Conservation (phyloP, 23 tunicate species). For the Trididemnum nubilum region DNA sequence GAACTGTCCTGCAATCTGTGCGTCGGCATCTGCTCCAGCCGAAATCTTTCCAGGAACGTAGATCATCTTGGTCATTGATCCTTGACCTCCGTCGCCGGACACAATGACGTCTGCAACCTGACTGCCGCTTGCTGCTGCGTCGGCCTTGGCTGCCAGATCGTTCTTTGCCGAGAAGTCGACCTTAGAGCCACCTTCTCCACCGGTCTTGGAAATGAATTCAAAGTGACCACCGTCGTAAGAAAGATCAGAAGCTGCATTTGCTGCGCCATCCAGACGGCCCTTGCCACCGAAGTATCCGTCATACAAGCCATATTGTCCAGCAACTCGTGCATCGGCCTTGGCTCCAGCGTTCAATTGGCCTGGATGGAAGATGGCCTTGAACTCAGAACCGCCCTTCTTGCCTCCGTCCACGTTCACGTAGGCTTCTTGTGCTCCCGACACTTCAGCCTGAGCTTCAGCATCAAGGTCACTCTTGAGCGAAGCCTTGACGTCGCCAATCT, state of each 20-base stretch:
- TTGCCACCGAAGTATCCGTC: conserved; percentile 9
- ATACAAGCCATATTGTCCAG: not conserved
- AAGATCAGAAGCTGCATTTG: not conserved
- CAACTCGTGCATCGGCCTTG: not conserved
- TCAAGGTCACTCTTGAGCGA: conserved; percentile 15
- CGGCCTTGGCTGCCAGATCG: not conserved
- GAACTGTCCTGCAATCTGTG: not conserved
- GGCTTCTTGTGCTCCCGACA: not conserved
- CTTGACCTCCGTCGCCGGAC: not conserved
- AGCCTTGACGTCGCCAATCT: not conserved
- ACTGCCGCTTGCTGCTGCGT: conserved; percentile 9
- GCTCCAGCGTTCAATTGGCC: conserved; percentile 6
- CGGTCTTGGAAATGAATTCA: conserved; percentile 2
- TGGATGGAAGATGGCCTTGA: conserved; percentile 15
- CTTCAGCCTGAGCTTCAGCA: not conserved
- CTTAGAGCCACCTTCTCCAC: not conserved
- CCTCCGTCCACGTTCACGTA: conserved; percentile 29
- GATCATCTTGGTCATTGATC: not conserved
- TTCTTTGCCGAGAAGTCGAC: not conserved
- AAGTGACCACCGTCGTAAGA: not conserved
- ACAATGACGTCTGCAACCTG: conserved; percentile 1
- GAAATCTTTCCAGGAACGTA: conserved; percentile 7
- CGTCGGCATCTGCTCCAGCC: conserved; percentile 3
- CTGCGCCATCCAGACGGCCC: not conserved
- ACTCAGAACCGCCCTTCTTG: conserved; percentile 36